phyloP scores from a whole-genome alignment of 1,140 invertebrate genomes.

The Eulimnadia texana region DNA sequence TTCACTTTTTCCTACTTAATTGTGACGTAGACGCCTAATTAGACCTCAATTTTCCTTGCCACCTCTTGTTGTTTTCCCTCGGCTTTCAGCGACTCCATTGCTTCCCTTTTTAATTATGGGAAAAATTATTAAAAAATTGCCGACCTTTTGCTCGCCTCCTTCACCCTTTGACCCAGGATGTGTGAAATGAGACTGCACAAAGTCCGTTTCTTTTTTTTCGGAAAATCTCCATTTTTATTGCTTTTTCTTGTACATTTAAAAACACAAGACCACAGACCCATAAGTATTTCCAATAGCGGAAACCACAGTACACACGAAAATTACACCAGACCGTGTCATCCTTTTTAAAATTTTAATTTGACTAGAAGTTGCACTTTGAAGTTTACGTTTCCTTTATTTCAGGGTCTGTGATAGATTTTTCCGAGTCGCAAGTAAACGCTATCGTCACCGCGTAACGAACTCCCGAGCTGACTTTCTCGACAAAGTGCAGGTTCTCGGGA shows the following conservation, averaged over 20 bases:
- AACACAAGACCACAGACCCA: not conserved
- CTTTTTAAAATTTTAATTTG: not conserved
- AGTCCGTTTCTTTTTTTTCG: not conserved
- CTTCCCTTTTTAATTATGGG: not conserved
- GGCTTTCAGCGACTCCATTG: not conserved
- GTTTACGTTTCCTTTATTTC: not conserved
- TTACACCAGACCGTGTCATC: not conserved
- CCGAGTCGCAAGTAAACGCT: conserved; percentile 66
- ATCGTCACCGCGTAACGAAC: conserved; percentile 62
- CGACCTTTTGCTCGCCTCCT: not conserved
- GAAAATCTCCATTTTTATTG: not conserved
- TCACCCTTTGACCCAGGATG: not conserved
- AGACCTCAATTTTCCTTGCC: not conserved
- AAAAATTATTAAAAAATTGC: not conserved
- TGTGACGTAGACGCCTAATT: not conserved
- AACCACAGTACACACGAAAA: not conserved
- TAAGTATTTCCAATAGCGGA: not conserved
- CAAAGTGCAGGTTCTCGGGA: conserved; percentile 63
- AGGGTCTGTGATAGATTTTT: conserved; percentile 20
- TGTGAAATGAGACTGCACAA: not conserved
- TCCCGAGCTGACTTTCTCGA: conserved; percentile 62
- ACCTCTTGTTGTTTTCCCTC: not conserved
- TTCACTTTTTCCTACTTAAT: not conserved
- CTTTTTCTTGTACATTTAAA: not conserved
- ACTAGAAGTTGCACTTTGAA: not conserved